A percentile compares a stretch with the other conserved stretches of the same genome.
phyloP scores from a whole-genome alignment of 2,113 vertebrate genomes.

The Poecile atricapillus region DNA sequence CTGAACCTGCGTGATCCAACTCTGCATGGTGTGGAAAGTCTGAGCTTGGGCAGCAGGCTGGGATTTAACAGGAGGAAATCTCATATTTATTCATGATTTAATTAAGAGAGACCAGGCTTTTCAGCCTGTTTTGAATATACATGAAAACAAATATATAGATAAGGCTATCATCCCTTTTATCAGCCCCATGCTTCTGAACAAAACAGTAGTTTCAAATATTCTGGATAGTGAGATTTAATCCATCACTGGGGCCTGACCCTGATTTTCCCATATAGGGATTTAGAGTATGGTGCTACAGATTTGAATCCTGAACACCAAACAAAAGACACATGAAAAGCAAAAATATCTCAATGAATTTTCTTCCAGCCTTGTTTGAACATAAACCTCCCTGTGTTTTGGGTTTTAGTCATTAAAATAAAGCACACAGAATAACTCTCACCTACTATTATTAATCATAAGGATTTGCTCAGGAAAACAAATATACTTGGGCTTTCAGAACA shows the following conservation, averaged over 20 bases:
- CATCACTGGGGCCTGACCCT: background rate
- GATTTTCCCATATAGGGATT: background rate
- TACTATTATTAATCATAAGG: slow-evolving; percentile 43
- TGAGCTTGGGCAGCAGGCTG: slow-evolving; percentile 1
- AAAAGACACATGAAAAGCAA: slow-evolving; percentile 32
- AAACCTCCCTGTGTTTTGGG: background rate
- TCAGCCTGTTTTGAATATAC: slow-evolving; percentile 10
- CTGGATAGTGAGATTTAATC: slow-evolving; percentile 12
- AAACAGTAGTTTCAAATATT: background rate
- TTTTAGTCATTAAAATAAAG: slow-evolving; percentile 55
- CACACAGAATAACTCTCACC: slow-evolving; percentile 44
- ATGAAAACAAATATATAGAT: slow-evolving; percentile 11
- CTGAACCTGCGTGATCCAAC: background rate
- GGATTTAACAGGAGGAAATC: slow-evolving; percentile 9
- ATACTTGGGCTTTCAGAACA: slow-evolving; percentile 45
- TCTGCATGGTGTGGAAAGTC: background rate
- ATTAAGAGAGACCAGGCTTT: slow-evolving; percentile 20
- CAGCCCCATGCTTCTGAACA: background rate
- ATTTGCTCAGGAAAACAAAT: slow-evolving; percentile 46
- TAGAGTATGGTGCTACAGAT: background rate
- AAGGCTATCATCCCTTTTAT: background rate
- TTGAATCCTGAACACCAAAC: background rate
- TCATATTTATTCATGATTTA: slow-evolving; percentile 56
- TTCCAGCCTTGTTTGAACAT: slow-evolving; percentile 31
- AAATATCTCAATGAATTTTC: slow-evolving; percentile 2